Evolutionary conservation across 2,888 invertebrate species (phyloP).

Genomic region (Spodoptera exigua): DNA sequence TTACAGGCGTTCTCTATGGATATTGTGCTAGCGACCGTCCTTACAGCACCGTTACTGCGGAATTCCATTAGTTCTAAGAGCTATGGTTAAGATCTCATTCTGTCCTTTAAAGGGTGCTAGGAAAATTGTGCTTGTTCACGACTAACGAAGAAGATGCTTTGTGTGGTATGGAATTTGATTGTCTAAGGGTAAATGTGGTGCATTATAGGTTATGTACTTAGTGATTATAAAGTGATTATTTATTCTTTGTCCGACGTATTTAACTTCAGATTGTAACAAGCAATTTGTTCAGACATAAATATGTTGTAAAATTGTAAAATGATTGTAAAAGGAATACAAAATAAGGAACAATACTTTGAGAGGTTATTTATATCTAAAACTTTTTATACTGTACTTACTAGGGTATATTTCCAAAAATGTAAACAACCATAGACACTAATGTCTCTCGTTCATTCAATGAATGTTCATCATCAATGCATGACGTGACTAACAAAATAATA

Average conservation of each 20-base stretch:
- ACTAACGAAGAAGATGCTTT: no score
- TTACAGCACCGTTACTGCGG: conserved; percentile 39
- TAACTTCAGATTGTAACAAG: no score
- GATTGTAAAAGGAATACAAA: no score
- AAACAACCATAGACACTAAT: conserved; percentile 24
- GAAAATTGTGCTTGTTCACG: no score
- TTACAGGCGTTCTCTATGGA: conserved; percentile 39
- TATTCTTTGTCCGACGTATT: no score
- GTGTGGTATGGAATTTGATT: no score
- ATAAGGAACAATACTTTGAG: conserved; percentile 1
- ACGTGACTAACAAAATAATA: not conserved
- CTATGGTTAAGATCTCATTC: conserved; percentile 19
- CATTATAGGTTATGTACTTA: no score
- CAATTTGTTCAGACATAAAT: no score
- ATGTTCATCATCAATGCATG: conserved; percentile 4
- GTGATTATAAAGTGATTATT: no score
- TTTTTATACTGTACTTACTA: conserved; percentile 15
- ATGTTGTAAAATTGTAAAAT: no score
- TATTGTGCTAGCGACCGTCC: conserved; percentile 31
- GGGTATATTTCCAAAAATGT: conserved; percentile 4
- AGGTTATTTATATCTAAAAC: conserved; percentile 7
- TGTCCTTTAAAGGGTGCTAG: conserved; percentile 7
- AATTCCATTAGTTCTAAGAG: conserved; percentile 35
- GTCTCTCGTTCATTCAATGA: conserved; percentile 16
- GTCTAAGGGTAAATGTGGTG: no score